Base-by-base conservation (phyloP, 2,888 invertebrate genomes). In the Silvanus unidentatus region DNA sequence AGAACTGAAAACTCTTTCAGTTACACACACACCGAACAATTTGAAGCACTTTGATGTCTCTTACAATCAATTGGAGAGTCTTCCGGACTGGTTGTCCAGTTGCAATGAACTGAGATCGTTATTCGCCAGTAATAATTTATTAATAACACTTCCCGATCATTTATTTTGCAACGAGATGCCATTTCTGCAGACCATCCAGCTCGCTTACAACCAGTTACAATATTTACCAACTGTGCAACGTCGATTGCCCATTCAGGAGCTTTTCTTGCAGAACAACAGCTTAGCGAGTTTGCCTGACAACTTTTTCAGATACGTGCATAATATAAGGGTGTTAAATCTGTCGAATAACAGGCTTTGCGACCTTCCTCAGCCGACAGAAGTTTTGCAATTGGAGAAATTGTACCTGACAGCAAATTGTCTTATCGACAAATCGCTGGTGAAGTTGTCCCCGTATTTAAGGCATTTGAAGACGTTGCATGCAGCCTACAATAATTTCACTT, bases 21-120 rank as follows among this genome's bases (percentile, higher is more conserved):
- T 86, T 8, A 77, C 78, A 40, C 82, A 86, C 14, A 77, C 82
- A 40, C 90, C 90, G 15, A 74, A 77, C 16, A 81, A 83, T 64
- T 72, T 91, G 39, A 79, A 82, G 53, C 86, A 88, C 65, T 76
- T 91, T 37, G 85, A 91, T 63, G 81, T 90, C 9, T 88, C 88
- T 5, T 82, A 86, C 66, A 90, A 90, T 62, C 82, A 82, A 58
- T 70, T 90, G 47, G 80, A 79, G 14, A 74, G 79, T 4, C 69
- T 90, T 41, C 89, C 90, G 0, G 83, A 84, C 57, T 90, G 89
- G 89, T 72, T 86, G 35, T 81, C 82, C 9, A 81, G 82, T 28
- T 84, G 89, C 60, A 81, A 80, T 12, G 80, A 84, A 49, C 72
- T 90, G 38, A 78, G 82, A 38, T 82, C 82, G 8, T 73, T 90